These are phyloP conservation scores for Prietella phreatophila DNA, from an alignment of 2,113 vertebrate genomes.

Conservation along the genomic window DNA sequence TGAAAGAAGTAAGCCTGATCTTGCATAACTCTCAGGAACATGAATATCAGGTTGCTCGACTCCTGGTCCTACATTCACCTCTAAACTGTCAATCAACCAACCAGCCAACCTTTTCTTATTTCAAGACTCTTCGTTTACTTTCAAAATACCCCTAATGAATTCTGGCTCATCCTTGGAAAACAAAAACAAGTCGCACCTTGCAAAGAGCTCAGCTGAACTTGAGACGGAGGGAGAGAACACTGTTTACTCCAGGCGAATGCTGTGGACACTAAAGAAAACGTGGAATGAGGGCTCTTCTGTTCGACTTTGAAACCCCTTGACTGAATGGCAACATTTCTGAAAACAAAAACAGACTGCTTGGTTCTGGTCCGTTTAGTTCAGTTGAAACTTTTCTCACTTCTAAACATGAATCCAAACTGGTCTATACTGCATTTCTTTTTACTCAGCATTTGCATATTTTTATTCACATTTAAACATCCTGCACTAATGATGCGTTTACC, in stretches of 20 bases:
- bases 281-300: not conserved
- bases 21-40: not conserved
- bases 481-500: not conserved
- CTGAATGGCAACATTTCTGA: not conserved
- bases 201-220: not conserved
- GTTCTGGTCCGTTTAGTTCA: not conserved
- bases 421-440: not conserved
- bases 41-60: not conserved
- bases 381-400: not conserved
- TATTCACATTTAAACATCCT: not conserved
- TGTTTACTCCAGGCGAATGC: conserved; percentile 4
- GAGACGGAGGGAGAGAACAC: not conserved
- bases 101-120: not conserved
- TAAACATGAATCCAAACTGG: not conserved
- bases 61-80: not conserved
- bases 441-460: not conserved
- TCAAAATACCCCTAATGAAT: not conserved
- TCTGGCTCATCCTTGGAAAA: not conserved
- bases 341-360: not conserved
- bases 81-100: not conserved
- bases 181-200: not conserved
- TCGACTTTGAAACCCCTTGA: not conserved
- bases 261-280: not conserved
- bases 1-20: too few species aligned
- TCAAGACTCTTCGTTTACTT: not conserved